These are phyloP conservation scores for Vidua macroura DNA, from an alignment of 2,113 vertebrate genomes.

Conservation along the genomic window DNA sequence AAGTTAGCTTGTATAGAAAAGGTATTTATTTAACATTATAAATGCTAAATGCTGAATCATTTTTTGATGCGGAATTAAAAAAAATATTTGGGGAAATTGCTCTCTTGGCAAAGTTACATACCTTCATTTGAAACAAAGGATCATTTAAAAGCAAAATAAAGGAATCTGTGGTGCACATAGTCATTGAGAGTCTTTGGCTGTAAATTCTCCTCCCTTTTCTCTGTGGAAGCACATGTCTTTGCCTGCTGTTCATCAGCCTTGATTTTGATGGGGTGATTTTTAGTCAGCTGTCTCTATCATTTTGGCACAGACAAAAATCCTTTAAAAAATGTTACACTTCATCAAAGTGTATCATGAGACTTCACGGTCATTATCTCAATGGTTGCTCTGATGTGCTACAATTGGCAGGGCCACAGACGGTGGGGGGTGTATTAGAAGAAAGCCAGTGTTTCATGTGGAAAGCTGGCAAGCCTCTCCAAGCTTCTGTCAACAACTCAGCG, in stretches of 20 bases:
- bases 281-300: conserved; percentile 82
- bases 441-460: conserved; percentile 82
- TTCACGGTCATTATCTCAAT: conserved; percentile 87
- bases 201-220: conserved; percentile 64
- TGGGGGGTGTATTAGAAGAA: conserved; percentile 82
- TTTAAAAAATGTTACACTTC: conserved; percentile 86
- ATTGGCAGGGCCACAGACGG: conserved; percentile 81
- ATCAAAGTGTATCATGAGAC: conserved; percentile 86
- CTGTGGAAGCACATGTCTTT: conserved; percentile 69
- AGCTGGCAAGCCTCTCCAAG: conserved; percentile 79
- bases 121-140: conserved; percentile 68
- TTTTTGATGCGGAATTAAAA: conserved; percentile 3
- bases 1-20: neutral
- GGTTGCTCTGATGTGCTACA: conserved; percentile 83
- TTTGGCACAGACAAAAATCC: conserved; percentile 83
- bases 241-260: conserved; percentile 78
- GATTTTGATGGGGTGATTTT: conserved; percentile 81
- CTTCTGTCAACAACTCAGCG: conserved; percentile 85
- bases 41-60: neutral
- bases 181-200: conserved; percentile 59
- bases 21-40: neutral
- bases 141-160: conserved; percentile 42
- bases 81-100: conserved; percentile 18
- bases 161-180: conserved; percentile 29
- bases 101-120: conserved; percentile 48